Conservation (phyloP, 2,888 invertebrate genomes). For the Eupithecia inturbata region DNA sequence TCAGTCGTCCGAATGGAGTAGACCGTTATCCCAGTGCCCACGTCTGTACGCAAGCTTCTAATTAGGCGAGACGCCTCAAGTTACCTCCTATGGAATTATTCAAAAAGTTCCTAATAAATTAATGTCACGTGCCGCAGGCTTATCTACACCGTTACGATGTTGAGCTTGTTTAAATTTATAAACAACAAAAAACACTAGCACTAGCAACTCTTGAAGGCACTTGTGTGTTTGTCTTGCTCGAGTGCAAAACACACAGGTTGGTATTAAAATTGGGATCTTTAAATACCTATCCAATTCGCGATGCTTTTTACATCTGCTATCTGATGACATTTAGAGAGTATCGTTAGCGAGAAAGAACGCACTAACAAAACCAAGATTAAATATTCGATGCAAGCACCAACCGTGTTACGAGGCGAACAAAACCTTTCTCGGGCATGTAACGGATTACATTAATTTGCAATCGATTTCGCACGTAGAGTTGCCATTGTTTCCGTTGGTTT, state of each 20-base stretch:
- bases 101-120: slow-evolving; percentile 57
- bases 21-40: slow-evolving; percentile 70
- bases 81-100: slow-evolving; percentile 50
- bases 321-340: slow-evolving; percentile 3
- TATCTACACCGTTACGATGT: slow-evolving; percentile 38
- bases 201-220: slow-evolving; percentile 23
- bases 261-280: neutral
- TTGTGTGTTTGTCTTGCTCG: slow-evolving; percentile 18
- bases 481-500: slow-evolving; percentile 67
- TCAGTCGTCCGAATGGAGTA: slow-evolving; percentile 59
- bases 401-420: slow-evolving; percentile 47
- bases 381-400: slow-evolving; percentile 42
- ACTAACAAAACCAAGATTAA: slow-evolving; percentile 33
- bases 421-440: slow-evolving; percentile 60
- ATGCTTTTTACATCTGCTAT: slow-evolving; percentile 7
- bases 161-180: slow-evolving; percentile 41
- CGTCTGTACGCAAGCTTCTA: slow-evolving; percentile 61
- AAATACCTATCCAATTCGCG: neutral
- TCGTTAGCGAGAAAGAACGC: neutral
- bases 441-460: slow-evolving; percentile 70
- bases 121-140: slow-evolving; percentile 40
- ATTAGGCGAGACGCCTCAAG: slow-evolving; percentile 64
- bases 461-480: slow-evolving; percentile 68
- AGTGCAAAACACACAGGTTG: slow-evolving; percentile 5
- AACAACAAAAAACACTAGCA: slow-evolving; percentile 37